A percentile compares a stretch with the other conserved stretches of the same genome.
phyloP scores from a whole-genome alignment of 2,888 invertebrate genomes.

The Hofmannophila pseudospretella region DNA sequence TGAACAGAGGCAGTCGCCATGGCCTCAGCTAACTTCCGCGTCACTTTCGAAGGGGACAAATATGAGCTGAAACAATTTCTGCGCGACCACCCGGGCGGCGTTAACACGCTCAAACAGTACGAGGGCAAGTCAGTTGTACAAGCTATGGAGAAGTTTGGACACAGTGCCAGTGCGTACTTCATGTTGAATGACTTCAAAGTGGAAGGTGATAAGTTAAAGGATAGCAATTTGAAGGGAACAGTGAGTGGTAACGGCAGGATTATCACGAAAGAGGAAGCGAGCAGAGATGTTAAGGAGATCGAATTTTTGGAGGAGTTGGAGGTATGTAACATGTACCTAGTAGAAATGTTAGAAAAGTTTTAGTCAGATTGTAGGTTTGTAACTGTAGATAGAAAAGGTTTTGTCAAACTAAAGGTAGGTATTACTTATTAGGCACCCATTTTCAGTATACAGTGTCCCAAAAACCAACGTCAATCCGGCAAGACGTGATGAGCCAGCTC shows the following conservation, averaged over 20 bases:
- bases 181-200: constrained; percentile 80
- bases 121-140: constrained; percentile 72
- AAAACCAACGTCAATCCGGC: no score
- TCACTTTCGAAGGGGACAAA: constrained; percentile 58
- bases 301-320: constrained; percentile 62
- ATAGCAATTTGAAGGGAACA: constrained; percentile 53
- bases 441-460: no score
- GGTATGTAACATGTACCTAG: constrained; percentile 44
- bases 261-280: constrained; percentile 49
- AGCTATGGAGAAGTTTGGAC: constrained; percentile 75
- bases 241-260: constrained; percentile 61
- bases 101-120: constrained; percentile 79
- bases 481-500: no score
- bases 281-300: constrained; percentile 43
- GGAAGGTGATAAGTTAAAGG: constrained; percentile 59
- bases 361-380: no score
- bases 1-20: constrained; percentile 13
- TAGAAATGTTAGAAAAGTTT: no score
- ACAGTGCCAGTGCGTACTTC: constrained; percentile 81
- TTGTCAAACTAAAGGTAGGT: no score
- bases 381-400: no score
- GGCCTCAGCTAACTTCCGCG: constrained; percentile 40
- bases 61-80: constrained; percentile 83
- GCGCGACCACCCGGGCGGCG: constrained; percentile 86
- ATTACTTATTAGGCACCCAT: no score